Evolutionary conservation across 1,140 invertebrate genomes (phyloP), one percentile per base, ranked within the genome.

Genomic region (Spodoptera litura): DNA sequence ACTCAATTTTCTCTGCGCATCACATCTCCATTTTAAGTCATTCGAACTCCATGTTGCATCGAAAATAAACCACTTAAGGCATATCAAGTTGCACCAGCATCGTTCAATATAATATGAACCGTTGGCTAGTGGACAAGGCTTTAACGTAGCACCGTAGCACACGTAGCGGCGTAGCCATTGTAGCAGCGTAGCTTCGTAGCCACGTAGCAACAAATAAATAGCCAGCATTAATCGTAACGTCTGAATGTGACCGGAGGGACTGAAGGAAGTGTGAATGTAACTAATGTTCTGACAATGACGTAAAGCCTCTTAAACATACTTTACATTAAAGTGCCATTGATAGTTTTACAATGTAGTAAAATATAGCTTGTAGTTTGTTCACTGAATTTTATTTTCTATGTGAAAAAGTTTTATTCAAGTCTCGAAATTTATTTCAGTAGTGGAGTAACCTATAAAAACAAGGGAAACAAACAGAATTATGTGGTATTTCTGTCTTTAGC

Each of bases 181-280:
- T 71, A 70, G 66, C 20, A 4, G 4, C 68, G 52, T 71, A 71
- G 68, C 68, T 2, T n/a, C 51, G 52, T 55, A 70, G 31, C 53
- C 2, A 5, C 68, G 68, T 71, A 71, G 68, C 52, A 55, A 38
- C 52, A 56, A 71, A 71, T 56, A 71, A 71, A 56, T 71, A 13
- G 52, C 8, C 31, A 38, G n/a, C 52, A 71, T 56, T 55, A 11
- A 71, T 71, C 68, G 68, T 71, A 71, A 52, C 49, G 66, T 5
- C 6, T 38, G 31, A 56, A 71, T 71, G 68, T 71, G 68, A 10
- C 52, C 68, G 8, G 25, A 38, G 68, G 53, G 51, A 38, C 5
- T 71, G 52, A 20, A 15, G 25, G 9, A 70, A 64, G 61, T 64
- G n/a, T 20, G n/a, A 52, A 51, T 68, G 64, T 68, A 12, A 20